Evolutionary conservation across 1,140 invertebrate species (phyloP).

Genomic region (Drosophila burlai): DNA sequence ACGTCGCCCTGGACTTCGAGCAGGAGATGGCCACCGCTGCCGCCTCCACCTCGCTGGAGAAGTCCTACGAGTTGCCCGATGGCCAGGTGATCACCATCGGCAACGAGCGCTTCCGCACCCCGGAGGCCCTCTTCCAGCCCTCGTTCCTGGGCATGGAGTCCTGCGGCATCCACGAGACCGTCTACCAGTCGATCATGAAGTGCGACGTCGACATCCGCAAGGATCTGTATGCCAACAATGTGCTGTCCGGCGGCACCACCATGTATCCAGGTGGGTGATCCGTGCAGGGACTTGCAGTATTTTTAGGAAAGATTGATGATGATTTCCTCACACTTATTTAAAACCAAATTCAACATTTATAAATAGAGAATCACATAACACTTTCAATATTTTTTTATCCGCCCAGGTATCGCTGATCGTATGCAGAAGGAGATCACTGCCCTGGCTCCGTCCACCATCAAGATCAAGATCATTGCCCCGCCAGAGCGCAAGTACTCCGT

Average conservation of each 20-base stretch:
- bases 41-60: constrained; percentile 92
- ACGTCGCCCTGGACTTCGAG: constrained; percentile 93
- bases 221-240: constrained; percentile 97
- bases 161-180: constrained; percentile 95
- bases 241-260: constrained; percentile 95
- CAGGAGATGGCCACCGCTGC: constrained; percentile 95
- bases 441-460: constrained; percentile 95
- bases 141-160: constrained; percentile 96
- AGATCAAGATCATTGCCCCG: constrained; percentile 97
- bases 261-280: constrained; percentile 93
- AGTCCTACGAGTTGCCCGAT: constrained; percentile 94
- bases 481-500: constrained; percentile 96
- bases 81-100: constrained; percentile 96
- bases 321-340: neutral
- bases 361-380: neutral
- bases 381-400: neutral
- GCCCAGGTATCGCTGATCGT: constrained; percentile 91
- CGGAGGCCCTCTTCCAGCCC: constrained; percentile 96
- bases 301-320: neutral
- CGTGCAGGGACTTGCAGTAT: neutral
- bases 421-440: constrained; percentile 97
- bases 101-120: constrained; percentile 97
- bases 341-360: neutral
- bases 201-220: constrained; percentile 96
- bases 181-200: constrained; percentile 98